phyloP scores from a whole-genome alignment of 2,797 vertebrate species.

The Thalassophryne amazonica region DNA sequence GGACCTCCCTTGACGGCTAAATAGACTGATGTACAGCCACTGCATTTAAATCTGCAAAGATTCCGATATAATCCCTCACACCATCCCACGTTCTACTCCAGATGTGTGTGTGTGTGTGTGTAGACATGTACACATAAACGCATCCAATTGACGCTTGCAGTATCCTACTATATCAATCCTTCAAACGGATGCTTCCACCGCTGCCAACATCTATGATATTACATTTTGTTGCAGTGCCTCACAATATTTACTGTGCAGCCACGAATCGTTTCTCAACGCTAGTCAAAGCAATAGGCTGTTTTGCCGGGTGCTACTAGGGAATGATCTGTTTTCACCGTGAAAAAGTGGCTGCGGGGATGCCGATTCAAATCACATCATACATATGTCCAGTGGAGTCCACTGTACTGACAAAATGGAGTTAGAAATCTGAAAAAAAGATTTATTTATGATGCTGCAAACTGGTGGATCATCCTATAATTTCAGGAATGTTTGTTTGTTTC shows the following conservation, averaged over 20 bases:
- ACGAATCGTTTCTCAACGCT: constrained; percentile 38
- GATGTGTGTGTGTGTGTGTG: neutral
- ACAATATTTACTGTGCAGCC: constrained; percentile 48
- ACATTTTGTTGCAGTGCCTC: constrained; percentile 29
- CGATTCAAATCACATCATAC: constrained; percentile 42
- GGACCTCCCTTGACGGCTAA: constrained; percentile 35
- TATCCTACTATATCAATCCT: constrained; percentile 24
- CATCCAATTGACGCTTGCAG: constrained; percentile 12
- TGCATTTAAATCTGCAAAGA: constrained; percentile 28
- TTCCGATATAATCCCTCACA: constrained; percentile 12
- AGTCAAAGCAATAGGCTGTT: constrained; percentile 45
- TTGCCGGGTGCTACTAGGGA: constrained; percentile 48
- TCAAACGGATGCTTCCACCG: constrained; percentile 20
- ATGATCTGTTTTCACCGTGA: constrained; percentile 42
- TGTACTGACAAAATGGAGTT: constrained; percentile 15
- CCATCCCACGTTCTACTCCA: neutral
- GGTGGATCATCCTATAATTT: too few species aligned
- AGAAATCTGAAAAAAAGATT: too few species aligned
- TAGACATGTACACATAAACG: neutral
- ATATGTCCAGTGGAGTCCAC: constrained; percentile 23
- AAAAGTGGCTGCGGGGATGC: constrained; percentile 35
- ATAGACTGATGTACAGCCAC: constrained; percentile 34
- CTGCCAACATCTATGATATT: constrained; percentile 27
- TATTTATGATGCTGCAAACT: too few species aligned
- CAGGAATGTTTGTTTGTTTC: too few species aligned